Conservation (phyloP, 1,140 invertebrate genomes). For the Rhopalosiphum maidis region DNA sequence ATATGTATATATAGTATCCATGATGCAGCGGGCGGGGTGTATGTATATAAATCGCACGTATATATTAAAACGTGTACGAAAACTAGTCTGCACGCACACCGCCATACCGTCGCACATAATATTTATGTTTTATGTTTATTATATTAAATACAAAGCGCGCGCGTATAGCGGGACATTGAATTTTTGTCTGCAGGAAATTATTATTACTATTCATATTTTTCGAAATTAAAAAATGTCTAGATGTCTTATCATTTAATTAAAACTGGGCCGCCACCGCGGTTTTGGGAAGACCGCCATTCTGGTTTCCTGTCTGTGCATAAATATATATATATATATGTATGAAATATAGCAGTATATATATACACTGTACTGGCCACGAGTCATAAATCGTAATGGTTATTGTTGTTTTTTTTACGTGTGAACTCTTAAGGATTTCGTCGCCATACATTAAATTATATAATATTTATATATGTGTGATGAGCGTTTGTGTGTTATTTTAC, state of each 20-base stretch:
- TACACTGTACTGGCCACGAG: neutral
- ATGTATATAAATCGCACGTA: neutral
- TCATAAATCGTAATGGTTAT: constrained; percentile 49
- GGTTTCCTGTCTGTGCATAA: constrained; percentile 39
- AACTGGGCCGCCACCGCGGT: constrained; percentile 38
- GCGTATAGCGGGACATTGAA: constrained; percentile 28
- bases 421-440: neutral
- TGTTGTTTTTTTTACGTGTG: constrained; percentile 37
- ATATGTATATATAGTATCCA: neutral
- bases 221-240: constrained; percentile 55
- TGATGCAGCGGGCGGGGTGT: neutral
- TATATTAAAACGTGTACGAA: neutral
- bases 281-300: constrained; percentile 44
- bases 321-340: neutral
- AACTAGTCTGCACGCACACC: constrained; percentile 11
- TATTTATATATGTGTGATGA: neutral
- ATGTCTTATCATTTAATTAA: constrained; percentile 57
- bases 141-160: neutral
- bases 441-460: neutral
- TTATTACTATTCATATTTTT: constrained; percentile 53
- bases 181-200: constrained; percentile 40
- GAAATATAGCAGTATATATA: too few relatives aligned
- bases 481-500: neutral
- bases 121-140: neutral
- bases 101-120: neutral